Percentiles rank a stretch among this genome's conserved stretches.
phyloP scores from a whole-genome alignment of 2,797 vertebrate genomes.

The Garrulus glandarius region DNA sequence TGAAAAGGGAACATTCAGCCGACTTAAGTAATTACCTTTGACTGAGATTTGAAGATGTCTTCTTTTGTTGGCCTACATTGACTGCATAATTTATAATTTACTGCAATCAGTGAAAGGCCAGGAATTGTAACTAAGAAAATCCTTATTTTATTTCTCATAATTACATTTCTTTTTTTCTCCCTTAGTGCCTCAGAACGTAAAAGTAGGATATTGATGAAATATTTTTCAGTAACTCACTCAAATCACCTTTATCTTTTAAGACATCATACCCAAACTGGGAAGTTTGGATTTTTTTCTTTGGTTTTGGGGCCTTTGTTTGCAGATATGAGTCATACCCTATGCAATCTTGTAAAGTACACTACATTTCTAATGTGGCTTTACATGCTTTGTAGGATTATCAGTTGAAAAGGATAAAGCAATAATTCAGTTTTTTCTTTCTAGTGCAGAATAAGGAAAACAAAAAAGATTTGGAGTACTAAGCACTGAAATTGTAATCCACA shows the following conservation, averaged over 20 bases:
- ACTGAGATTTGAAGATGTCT: constrained; percentile 97
- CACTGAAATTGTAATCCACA: constrained; percentile 54
- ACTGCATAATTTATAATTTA: constrained; percentile 99
- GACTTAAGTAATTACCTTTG: constrained; percentile 98
- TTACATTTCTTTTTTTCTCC: constrained; percentile 59
- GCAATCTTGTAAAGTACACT: not conserved
- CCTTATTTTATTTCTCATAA: constrained; percentile 79
- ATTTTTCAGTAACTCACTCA: not conserved
- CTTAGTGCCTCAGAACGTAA: constrained; percentile 48
- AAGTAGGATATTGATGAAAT: constrained; percentile 52
- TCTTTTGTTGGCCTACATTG: constrained; percentile 96
- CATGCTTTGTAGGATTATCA: constrained; percentile 52
- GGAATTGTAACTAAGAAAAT: constrained; percentile 79
- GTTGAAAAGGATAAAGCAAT: constrained; percentile 52
- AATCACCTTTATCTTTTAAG: constrained; percentile 8
- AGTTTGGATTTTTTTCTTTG: not conserved
- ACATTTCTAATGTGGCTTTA: constrained; percentile 19
- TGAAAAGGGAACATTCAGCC: constrained; percentile 86
- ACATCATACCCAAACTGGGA: not conserved
- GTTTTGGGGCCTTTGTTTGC: not conserved
- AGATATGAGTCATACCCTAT: not conserved
- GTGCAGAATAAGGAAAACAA: not conserved
- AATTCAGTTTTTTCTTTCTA: constrained; percentile 57
- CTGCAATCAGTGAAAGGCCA: constrained; percentile 84
- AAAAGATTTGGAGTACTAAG: constrained; percentile 25